Evolutionary conservation across 2,888 invertebrate genomes (phyloP).

Genomic region (Noctua fimbriata): DNA sequence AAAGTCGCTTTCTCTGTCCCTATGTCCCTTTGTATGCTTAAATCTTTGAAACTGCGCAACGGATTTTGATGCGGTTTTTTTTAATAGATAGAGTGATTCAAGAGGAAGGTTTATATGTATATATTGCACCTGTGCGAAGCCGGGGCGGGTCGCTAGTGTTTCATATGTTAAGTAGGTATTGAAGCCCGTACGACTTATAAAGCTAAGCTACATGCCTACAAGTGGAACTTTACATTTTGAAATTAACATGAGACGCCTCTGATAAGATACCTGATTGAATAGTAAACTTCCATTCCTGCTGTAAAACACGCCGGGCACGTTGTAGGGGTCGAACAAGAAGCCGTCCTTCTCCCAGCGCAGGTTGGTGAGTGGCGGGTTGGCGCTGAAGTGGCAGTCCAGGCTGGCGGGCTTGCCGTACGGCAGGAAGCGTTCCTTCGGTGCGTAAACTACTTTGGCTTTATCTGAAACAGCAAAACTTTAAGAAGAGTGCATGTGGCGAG

Average conservation of each 20-base stretch:
- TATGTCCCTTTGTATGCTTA: too few species aligned
- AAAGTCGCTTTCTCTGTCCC: too few species aligned
- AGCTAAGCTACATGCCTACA: too few species aligned
- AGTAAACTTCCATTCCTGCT: slow-evolving; percentile 95
- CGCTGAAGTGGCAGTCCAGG: slow-evolving; percentile 97
- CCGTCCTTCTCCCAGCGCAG: slow-evolving; percentile 98
- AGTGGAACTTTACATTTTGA: neutral
- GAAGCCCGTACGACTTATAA: neutral
- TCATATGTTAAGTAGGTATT: neutral
- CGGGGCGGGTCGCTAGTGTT: too few species aligned
- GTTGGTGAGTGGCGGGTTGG: slow-evolving; percentile 97
- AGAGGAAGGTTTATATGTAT: too few species aligned
- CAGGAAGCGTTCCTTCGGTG: slow-evolving; percentile 95
- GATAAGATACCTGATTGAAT: slow-evolving; percentile 91
- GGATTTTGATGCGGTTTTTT: too few species aligned
- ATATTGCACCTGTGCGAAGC: too few species aligned
- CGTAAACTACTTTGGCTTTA: slow-evolving; percentile 97
- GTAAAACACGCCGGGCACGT: slow-evolving; percentile 96
- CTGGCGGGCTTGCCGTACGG: slow-evolving; percentile 95
- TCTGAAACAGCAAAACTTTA: slow-evolving; percentile 90
- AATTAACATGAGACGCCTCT: too few species aligned
- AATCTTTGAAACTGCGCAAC: too few species aligned
- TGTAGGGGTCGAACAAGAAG: slow-evolving; percentile 96
- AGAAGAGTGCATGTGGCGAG: neutral
- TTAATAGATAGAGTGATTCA: too few species aligned